Evolutionary conservation across 2,113 vertebrate species (phyloP).

Genomic region (Tyrannus savana): DNA sequence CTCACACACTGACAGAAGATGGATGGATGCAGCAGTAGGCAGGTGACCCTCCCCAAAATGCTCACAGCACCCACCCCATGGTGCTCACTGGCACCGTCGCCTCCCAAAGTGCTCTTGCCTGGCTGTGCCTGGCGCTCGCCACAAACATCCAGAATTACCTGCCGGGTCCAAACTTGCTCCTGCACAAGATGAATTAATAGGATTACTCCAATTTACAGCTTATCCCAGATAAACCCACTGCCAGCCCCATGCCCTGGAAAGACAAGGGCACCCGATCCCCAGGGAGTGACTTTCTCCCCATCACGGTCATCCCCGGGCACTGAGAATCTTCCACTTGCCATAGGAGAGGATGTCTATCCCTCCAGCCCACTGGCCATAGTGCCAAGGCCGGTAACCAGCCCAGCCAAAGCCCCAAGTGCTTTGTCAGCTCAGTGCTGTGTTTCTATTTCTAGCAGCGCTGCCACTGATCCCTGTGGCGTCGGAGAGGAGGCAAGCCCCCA

Average conservation of each 20-base stretch:
- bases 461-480: background rate
- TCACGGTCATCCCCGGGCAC: fast-evolving
- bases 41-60: fast-evolving
- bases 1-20: fast-evolving
- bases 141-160: background rate
- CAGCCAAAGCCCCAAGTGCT: background rate
- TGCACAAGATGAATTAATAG: background rate
- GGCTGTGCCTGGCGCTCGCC: background rate
- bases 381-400: background rate
- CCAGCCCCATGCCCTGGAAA: background rate
- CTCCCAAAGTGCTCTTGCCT: fast-evolving
- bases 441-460: slow-evolving; percentile 12
- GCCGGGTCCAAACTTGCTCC: background rate
- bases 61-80: fast-evolving
- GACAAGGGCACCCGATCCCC: background rate
- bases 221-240: background rate
- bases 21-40: fast-evolving
- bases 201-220: background rate
- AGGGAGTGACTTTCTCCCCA: background rate
- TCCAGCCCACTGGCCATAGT: background rate
- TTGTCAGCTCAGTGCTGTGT: background rate
- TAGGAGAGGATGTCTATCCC: background rate
- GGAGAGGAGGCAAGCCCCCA: background rate
- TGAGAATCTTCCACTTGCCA: background rate
- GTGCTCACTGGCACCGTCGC: background rate